Evolutionary conservation across 2,888 invertebrate species (phyloP).

Genomic region (Sceliomorpha sp.): DNA sequence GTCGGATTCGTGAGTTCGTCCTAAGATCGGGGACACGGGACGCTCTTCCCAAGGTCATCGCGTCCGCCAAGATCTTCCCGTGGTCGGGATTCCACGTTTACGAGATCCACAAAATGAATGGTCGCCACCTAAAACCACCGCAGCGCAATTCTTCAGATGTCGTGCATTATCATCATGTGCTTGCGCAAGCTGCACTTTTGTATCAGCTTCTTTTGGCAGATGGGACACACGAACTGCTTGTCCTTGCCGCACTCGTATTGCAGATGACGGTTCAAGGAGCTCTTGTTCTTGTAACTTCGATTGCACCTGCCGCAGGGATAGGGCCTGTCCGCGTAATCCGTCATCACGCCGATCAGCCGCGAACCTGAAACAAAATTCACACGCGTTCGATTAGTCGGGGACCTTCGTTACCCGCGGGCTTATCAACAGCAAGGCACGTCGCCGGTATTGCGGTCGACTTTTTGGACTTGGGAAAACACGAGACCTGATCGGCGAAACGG

Average conservation of each 20-base stretch:
- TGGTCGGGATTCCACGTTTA: too few species aligned
- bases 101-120: neutral
- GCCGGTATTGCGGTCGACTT: too few species aligned
- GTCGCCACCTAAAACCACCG: too few species aligned
- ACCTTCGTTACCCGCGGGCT: conserved; percentile 20
- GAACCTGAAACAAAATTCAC: conserved; percentile 63
- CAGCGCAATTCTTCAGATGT: conserved; percentile 35
- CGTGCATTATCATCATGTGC: conserved; percentile 59
- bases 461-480: too few species aligned
- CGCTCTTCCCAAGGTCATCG: too few species aligned
- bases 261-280: conserved; percentile 71
- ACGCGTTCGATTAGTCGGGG: conserved; percentile 56
- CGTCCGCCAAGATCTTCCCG: too few species aligned
- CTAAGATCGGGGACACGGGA: too few species aligned
- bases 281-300: conserved; percentile 73
- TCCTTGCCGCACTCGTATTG: conserved; percentile 65
- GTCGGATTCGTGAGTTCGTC: too few species aligned
- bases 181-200: conserved; percentile 58
- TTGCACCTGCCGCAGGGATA: conserved; percentile 60
- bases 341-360: neutral
- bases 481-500: too few species aligned
- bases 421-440: too few species aligned
- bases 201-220: conserved; percentile 60
- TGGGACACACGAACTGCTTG: conserved; percentile 64
- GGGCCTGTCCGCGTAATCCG: conserved; percentile 39